phyloP scores from a whole-genome alignment of 2,888 invertebrate genomes.

The Aporophyla lueneburgensis region DNA sequence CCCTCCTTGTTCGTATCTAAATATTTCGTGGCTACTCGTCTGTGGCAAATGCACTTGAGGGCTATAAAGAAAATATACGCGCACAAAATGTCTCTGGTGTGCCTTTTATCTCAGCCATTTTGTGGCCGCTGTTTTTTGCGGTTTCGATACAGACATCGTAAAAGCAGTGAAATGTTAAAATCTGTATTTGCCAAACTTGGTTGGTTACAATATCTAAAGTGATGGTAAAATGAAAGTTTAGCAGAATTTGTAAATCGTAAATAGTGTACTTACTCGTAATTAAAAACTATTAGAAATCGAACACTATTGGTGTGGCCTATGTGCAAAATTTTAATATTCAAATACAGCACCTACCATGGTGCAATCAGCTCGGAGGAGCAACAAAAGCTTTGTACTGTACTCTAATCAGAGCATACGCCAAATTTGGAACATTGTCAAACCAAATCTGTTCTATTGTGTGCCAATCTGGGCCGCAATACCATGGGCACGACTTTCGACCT shows the following conservation, averaged over 20 bases:
- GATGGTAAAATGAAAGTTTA: slow-evolving; percentile 13
- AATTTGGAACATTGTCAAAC: slow-evolving; percentile 68
- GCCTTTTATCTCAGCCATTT: slow-evolving; percentile 31
- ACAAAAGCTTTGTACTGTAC: slow-evolving; percentile 44
- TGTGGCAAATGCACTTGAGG: slow-evolving; percentile 45
- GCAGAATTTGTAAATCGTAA: background rate
- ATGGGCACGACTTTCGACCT: slow-evolving; percentile 57
- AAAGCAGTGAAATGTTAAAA: slow-evolving; percentile 33
- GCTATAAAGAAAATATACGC: slow-evolving; percentile 54
- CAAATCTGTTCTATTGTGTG: slow-evolving; percentile 67
- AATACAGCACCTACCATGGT: slow-evolving; percentile 12
- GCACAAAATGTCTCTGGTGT: slow-evolving; percentile 27
- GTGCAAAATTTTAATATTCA: background rate
- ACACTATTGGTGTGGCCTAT: background rate
- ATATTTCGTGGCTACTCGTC: slow-evolving; percentile 22
- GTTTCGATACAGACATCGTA: slow-evolving; percentile 38
- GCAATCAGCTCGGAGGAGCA: slow-evolving; percentile 30
- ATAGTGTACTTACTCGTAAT: background rate
- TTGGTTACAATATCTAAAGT: background rate
- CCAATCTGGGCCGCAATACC: slow-evolving; percentile 61
- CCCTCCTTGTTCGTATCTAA: slow-evolving; percentile 18
- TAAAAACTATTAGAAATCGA: background rate
- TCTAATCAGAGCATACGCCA: slow-evolving; percentile 59
- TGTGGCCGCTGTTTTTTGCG: slow-evolving; percentile 25
- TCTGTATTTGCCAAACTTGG: slow-evolving; percentile 18